Percentiles rank a stretch among this genome's conserved stretches.
phyloP scores from a whole-genome alignment of 2,888 invertebrate species.

The Lissocephala sabroskyi region DNA sequence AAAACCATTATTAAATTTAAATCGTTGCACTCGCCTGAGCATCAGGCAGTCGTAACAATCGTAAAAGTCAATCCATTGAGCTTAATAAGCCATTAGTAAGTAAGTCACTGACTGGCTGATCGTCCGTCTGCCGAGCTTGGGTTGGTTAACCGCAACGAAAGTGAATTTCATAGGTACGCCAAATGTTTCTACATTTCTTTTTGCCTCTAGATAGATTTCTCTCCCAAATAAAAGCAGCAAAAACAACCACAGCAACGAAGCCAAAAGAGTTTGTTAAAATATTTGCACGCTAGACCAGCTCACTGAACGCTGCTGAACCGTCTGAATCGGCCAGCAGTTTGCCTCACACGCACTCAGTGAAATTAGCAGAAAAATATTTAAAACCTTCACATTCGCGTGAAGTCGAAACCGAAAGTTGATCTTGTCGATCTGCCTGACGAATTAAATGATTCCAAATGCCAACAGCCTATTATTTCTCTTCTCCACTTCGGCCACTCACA shows the following conservation, averaged over 20 bases:
- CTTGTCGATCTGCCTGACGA: neutral
- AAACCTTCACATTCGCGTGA: constrained; percentile 18
- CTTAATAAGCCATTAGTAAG: constrained; percentile 61
- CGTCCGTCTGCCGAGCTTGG: constrained; percentile 11
- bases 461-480: no score
- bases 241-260: constrained; percentile 6
- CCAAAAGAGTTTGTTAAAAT: constrained; percentile 32
- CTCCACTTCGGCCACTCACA: no score
- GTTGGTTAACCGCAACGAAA: constrained; percentile 62
- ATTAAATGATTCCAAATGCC: no score
- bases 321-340: constrained; percentile 31
- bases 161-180: constrained; percentile 54
- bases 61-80: constrained; percentile 52
- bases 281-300: constrained; percentile 54
- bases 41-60: constrained; percentile 45
- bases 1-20: constrained; percentile 1
- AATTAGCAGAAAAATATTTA: constrained; percentile 30
- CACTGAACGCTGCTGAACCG: no score
- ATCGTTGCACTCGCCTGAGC: constrained; percentile 46
- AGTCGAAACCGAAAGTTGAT: constrained; percentile 44
- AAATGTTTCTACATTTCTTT: constrained; percentile 11
- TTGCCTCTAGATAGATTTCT: constrained; percentile 36
- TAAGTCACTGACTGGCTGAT: neutral
- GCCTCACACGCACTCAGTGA: constrained; percentile 45
- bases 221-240: constrained; percentile 17